Conservation (phyloP, 2,113 vertebrate species). For the Neotoma lepida region DNA sequence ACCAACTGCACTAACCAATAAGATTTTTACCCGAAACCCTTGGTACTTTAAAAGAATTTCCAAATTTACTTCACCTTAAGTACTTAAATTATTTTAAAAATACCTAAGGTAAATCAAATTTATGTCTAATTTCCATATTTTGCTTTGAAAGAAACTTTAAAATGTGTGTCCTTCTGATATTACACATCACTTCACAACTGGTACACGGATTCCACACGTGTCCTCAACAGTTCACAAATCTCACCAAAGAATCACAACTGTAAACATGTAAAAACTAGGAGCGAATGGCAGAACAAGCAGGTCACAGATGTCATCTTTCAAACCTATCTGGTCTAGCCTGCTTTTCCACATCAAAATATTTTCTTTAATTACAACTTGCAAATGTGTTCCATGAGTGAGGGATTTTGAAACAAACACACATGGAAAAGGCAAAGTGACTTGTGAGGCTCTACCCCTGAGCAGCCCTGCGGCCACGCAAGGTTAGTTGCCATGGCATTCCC, state of each 20-base stretch:
- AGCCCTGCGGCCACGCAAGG: slow-evolving; percentile 49
- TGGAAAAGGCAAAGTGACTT: slow-evolving; percentile 73
- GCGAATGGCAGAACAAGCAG: slow-evolving; percentile 73
- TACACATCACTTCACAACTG: slow-evolving; percentile 79
- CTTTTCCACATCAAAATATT: slow-evolving; percentile 72
- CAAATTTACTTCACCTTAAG: slow-evolving; percentile 63
- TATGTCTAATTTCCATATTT: slow-evolving; percentile 68
- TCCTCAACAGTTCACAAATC: slow-evolving; percentile 72
- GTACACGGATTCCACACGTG: slow-evolving; percentile 74
- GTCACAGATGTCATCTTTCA: slow-evolving; percentile 70
- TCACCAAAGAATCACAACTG: slow-evolving; percentile 67
- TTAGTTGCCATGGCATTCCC: slow-evolving; percentile 46
- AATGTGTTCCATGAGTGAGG: slow-evolving; percentile 69
- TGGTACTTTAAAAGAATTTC: slow-evolving; percentile 60
- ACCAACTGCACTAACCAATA: slow-evolving; percentile 68
- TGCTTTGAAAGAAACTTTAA: slow-evolving; percentile 75
- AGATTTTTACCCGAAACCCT: slow-evolving; percentile 60
- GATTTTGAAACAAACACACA: slow-evolving; percentile 73
- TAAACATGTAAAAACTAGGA: slow-evolving; percentile 75
- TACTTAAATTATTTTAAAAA: slow-evolving; percentile 74
- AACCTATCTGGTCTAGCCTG: slow-evolving; percentile 73
- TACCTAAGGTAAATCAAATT: slow-evolving; percentile 71
- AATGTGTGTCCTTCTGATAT: slow-evolving; percentile 75
- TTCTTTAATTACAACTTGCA: slow-evolving; percentile 72
- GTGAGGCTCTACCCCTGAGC: slow-evolving; percentile 76